These are phyloP conservation scores for Albula glossodonta DNA, from an alignment of 2,113 vertebrate genomes.

Conservation along the genomic window DNA sequence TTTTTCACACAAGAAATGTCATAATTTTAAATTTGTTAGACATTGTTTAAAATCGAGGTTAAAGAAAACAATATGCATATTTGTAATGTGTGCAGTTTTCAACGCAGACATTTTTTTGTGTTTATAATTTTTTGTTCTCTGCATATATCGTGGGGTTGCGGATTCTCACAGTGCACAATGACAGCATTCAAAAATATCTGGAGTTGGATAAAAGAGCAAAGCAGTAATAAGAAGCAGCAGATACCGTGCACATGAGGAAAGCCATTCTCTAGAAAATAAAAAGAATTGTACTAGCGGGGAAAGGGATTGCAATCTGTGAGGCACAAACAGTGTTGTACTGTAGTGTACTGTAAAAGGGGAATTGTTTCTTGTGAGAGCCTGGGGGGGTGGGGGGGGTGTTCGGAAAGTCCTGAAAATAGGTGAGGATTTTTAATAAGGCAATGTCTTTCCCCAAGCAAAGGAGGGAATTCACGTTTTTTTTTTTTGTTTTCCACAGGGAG, in stretches of 20 bases:
- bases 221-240: slow-evolving; percentile 85
- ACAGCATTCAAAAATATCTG: slow-evolving; percentile 78
- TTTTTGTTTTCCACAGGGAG: slow-evolving; percentile 33
- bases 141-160: slow-evolving; percentile 56
- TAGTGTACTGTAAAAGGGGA: slow-evolving; percentile 75
- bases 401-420: slow-evolving; percentile 77
- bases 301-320: slow-evolving; percentile 80
- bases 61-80: background rate
- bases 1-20: background rate
- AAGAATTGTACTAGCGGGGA: slow-evolving; percentile 82
- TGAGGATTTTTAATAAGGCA: slow-evolving; percentile 73
- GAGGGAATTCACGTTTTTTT: slow-evolving; percentile 65
- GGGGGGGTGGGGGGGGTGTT: slow-evolving; percentile 75
- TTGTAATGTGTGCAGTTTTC: slow-evolving; percentile 1
- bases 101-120: background rate
- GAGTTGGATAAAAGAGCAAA: slow-evolving; percentile 83
- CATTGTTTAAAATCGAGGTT: background rate
- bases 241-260: slow-evolving; percentile 81
- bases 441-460: slow-evolving; percentile 76
- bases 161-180: slow-evolving; percentile 78
- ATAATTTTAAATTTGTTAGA: background rate
- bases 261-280: slow-evolving; percentile 82
- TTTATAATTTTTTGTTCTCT: slow-evolving; percentile 3
- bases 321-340: slow-evolving; percentile 80
- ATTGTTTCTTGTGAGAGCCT: slow-evolving; percentile 70